phyloP scores from a whole-genome alignment of 2,797 vertebrate species.

The Pseudomugil tenellus region DNA sequence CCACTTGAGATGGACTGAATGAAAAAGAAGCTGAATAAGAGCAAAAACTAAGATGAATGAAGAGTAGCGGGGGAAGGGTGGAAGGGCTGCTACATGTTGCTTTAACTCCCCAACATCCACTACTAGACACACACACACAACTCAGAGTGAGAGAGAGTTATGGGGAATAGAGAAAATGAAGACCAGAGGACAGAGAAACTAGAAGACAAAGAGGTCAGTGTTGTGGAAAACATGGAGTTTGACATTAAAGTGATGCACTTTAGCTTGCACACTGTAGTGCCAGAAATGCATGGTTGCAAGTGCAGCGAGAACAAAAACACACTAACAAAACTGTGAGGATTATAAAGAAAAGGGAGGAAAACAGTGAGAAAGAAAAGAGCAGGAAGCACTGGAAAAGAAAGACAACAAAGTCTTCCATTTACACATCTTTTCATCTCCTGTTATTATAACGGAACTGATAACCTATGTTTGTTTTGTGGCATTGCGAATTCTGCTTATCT shows the following conservation, averaged over 20 bases:
- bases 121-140: conserved; percentile 33
- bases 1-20: conserved; percentile 45
- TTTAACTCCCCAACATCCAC: conserved; percentile 52
- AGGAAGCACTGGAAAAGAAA: conserved; percentile 17
- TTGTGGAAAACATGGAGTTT: conserved; percentile 74
- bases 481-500: conserved; percentile 57
- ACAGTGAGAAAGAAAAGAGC: not conserved
- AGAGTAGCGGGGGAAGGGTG: conserved; percentile 7
- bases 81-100: conserved; percentile 55
- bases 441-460: conserved; percentile 38
- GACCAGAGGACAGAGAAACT: conserved; percentile 62
- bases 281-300: conserved; percentile 36
- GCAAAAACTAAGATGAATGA: conserved; percentile 26
- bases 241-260: conserved; percentile 77
- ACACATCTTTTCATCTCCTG: conserved; percentile 39
- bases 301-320: not conserved
- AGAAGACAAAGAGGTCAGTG: conserved; percentile 79
- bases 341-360: conserved; percentile 11
- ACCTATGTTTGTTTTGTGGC: conserved; percentile 42
- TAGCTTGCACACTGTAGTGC: conserved; percentile 53
- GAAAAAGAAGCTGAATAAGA: conserved; percentile 36
- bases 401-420: conserved; percentile 18
- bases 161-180: conserved; percentile 38
- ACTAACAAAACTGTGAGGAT: not conserved
- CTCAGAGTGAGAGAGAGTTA: conserved; percentile 23